Conservation (phyloP, 35 echinoderm and acorn worm species). For the Strongylocentrotus purpuratus region DNA sequence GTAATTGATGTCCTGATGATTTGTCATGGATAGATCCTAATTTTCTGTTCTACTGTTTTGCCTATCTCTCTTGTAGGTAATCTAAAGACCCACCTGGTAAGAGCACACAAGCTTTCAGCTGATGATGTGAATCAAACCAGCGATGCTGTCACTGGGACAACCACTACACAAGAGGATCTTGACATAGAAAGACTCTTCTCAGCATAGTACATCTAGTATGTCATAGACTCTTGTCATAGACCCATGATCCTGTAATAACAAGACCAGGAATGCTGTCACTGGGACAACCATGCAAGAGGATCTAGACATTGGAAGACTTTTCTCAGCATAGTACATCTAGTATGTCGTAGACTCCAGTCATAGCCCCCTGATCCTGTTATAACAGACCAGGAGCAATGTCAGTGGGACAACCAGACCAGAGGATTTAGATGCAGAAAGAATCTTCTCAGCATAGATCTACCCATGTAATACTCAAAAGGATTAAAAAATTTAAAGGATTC, state of each 20-base stretch:
- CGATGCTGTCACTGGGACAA: not conserved
- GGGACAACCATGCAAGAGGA: not conserved
- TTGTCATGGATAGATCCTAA: not conserved
- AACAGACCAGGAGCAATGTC: not conserved
- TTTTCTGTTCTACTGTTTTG: not conserved
- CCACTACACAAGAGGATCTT: not conserved
- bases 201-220: not conserved
- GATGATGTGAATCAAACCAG: not conserved
- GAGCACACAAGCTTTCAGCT: not conserved
- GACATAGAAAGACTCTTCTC: not conserved
- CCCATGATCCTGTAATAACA: not conserved
- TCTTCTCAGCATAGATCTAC: not conserved
- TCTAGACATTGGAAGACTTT: not conserved
- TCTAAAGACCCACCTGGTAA: conserved; percentile 29
- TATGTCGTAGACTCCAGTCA: not conserved
- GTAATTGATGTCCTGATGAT: not conserved
- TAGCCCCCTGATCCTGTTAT: not conserved
- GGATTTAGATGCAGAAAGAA: not conserved
- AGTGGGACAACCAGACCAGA: not conserved
- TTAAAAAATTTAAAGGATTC: too few relatives aligned
- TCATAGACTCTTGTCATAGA: not conserved
- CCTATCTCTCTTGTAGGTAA: conserved; percentile 2
- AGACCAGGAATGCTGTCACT: not conserved
- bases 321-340: not conserved
- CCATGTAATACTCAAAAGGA: too few relatives aligned